phyloP scores from a whole-genome alignment of 23 tunicate species.

The Oikopleura albicans region DNA sequence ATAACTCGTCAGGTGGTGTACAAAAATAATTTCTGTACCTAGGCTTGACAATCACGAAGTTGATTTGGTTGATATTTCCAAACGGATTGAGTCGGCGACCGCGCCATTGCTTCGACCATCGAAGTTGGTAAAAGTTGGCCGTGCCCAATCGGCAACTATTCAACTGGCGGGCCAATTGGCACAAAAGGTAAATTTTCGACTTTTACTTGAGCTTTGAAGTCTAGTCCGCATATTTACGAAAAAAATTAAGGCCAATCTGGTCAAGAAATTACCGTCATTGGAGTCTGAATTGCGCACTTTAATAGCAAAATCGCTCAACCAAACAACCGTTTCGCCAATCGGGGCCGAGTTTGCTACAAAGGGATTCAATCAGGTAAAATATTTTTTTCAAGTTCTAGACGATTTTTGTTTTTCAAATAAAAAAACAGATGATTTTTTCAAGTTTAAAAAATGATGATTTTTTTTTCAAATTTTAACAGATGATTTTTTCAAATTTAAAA shows the following conservation, averaged over 20 bases:
- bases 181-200: too few relatives aligned
- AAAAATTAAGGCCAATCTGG: too few relatives aligned
- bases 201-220: too few relatives aligned
- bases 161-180: not conserved
- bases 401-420: too few relatives aligned
- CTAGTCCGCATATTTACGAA: too few relatives aligned
- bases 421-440: too few relatives aligned
- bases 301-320: not conserved
- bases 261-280: not conserved
- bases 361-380: not conserved
- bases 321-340: not conserved
- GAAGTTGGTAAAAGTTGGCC: not conserved
- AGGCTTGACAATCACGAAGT: not conserved
- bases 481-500: too few relatives aligned
- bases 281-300: not conserved
- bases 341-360: not conserved
- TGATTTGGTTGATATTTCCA: not conserved
- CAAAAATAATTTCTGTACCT: too few relatives aligned
- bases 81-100: not conserved
- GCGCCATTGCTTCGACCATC: conserved; percentile 1
- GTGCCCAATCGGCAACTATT: not conserved
- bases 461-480: not conserved
- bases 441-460: too few relatives aligned
- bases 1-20: too few relatives aligned
- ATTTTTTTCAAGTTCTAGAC: too few relatives aligned